These are phyloP conservation scores for Dione juno DNA, from an alignment of 2,888 invertebrate genomes.

Conservation along the genomic window DNA sequence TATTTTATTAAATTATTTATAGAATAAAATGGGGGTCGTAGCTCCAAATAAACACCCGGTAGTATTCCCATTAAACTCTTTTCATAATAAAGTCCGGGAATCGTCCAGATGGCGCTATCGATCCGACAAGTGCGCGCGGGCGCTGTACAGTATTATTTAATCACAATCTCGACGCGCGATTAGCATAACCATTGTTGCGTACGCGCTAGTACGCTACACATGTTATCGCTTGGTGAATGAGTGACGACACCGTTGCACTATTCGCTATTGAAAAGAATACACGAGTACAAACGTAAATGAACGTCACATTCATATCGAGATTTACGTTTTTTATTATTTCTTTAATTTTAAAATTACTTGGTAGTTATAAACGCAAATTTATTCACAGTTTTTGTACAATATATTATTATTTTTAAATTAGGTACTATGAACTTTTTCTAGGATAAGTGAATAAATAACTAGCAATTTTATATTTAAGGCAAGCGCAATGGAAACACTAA, in stretches of 20 bases:
- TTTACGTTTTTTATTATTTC: neutral
- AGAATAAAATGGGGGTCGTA: neutral
- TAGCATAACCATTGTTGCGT: conserved; percentile 76
- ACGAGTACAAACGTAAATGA: conserved; percentile 29
- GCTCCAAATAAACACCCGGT: conserved; percentile 8
- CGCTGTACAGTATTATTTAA: conserved; percentile 66
- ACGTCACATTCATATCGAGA: conserved; percentile 3
- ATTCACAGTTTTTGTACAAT: neutral
- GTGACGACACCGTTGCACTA: conserved; percentile 35
- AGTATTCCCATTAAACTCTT: conserved; percentile 20
- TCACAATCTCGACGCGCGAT: conserved; percentile 72
- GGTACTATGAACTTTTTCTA: neutral
- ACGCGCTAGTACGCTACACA: conserved; percentile 48
- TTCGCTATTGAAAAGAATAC: conserved; percentile 34
- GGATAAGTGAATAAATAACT: neutral
- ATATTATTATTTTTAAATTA: neutral
- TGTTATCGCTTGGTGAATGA: conserved; percentile 40
- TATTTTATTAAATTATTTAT: neutral
- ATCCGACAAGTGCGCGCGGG: conserved; percentile 58
- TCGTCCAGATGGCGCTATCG: conserved; percentile 72
- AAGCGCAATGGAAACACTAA: conserved; percentile 15
- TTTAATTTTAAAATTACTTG: neutral
- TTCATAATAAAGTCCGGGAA: conserved; percentile 41
- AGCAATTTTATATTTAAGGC: neutral
- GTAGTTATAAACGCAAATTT: neutral